Base-by-base conservation (phyloP, 2,797 vertebrate genomes). In the Malurus leucopterus region DNA sequence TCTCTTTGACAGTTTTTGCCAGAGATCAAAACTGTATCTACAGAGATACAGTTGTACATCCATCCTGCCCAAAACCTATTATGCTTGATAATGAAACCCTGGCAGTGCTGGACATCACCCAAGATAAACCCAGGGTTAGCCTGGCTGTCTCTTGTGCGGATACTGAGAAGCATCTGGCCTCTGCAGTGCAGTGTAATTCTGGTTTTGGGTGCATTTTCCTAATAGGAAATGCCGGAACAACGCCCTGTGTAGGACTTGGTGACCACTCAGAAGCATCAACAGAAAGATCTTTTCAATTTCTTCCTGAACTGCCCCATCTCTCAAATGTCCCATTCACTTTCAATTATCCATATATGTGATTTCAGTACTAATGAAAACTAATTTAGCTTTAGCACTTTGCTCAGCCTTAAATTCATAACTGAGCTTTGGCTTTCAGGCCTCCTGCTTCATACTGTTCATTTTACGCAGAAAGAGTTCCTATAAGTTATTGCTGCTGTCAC, bases 121-220 rank as follows among this genome's bases (percentile, higher is more conserved):
- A 71, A 71, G 11, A 24, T 2, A 30, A 64, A 15, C 10, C 32
- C 64, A 51, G n/a, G 26, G 20, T 36, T 18, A 67, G 18, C n/a
- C 32, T 46, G 41, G 20, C 9, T 53, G 22, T 15, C 43, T 63
- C 57, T 63, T 5, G 41, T 18, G 38, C 49, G 46, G 80, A 24
- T 11, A 24, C 6, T 36, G 30, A 34, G 46, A 67, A 46, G 29
- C 24, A 58, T 20, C 30, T 51, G 17, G 55, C 19, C 11, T 32
- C 11, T 5, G 0, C 40, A 58, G 51, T 12, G 18, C 1, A 0
- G 13, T 6, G 11, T 5, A 27, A 40, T 32, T 16, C 50, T 13
- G 32, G 15, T 16, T 80, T 74, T 24, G 86, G 13, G 8, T 27
- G 23, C 46, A 32, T n/a, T 70, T 55, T 51, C 27, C 22, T 23